These are phyloP conservation scores for Drosophila ochracea DNA, from an alignment of 2,888 invertebrate genomes.

Conservation along the genomic window DNA sequence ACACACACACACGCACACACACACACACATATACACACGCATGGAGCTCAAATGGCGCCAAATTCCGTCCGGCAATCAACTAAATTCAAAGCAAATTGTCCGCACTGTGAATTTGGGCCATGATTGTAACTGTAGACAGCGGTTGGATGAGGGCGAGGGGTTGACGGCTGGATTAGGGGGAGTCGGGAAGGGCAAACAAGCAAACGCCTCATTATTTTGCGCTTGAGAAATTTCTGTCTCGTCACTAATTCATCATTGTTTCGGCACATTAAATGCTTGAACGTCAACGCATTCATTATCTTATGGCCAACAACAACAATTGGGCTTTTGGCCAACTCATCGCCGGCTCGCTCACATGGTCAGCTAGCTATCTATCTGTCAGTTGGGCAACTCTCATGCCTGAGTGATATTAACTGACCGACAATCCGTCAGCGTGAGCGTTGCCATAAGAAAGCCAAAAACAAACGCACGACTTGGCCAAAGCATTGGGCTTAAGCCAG, in stretches of 20 bases:
- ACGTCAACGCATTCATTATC: conserved; percentile 82
- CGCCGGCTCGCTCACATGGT: conserved; percentile 56
- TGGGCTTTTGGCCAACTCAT: conserved; percentile 70
- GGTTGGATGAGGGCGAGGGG: not conserved
- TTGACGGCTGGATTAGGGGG: not conserved
- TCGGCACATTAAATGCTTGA: conserved; percentile 82
- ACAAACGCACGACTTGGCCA: conserved; percentile 44
- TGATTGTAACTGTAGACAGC: conserved; percentile 27
- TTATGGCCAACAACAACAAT: conserved; percentile 38
- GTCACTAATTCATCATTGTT: conserved; percentile 83
- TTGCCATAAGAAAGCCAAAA: conserved; percentile 39
- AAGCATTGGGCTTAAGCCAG: conserved; percentile 65
- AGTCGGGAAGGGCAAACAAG: conserved; percentile 33
- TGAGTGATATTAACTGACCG: conserved; percentile 81
- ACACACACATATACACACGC: not conserved
- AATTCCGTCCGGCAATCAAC: conserved; percentile 79
- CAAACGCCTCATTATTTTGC: conserved; percentile 79
- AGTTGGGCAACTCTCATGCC: conserved; percentile 52
- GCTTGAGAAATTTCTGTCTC: conserved; percentile 81
- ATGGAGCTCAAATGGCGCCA: conserved; percentile 63
- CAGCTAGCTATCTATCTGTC: conserved; percentile 50
- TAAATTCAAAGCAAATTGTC: conserved; percentile 81
- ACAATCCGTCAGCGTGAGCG: conserved; percentile 76
- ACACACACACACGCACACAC: not conserved
- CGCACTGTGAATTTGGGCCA: conserved; percentile 57